Evolutionary conservation across 2,888 invertebrate species (phyloP).

Genomic region (Rapana venosa): DNA sequence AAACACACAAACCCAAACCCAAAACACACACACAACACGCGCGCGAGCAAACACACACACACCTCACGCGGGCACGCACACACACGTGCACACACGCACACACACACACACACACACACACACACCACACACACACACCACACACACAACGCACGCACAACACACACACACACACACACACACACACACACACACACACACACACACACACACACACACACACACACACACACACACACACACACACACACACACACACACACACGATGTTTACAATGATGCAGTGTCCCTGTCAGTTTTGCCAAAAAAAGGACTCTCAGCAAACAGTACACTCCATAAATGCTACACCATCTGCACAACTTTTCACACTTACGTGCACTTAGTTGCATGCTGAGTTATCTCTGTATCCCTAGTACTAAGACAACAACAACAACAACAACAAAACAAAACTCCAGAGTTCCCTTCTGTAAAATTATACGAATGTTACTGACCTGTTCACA

Average conservation of each 20-base stretch:
- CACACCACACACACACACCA: neutral
- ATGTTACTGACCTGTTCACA: too few species aligned
- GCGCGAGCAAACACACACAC: neutral
- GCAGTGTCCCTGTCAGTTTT: neutral
- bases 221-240: neutral
- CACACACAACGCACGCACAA: neutral
- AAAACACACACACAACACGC: neutral
- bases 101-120: neutral
- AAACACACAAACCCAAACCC: neutral
- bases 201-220: neutral
- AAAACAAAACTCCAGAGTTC: too few species aligned
- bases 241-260: neutral
- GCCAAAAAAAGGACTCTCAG: neutral
- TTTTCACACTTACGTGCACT: neutral
- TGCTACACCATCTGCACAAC: neutral
- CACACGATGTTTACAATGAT: too few species aligned
- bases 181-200: neutral
- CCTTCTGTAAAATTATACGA: too few species aligned
- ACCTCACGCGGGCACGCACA: neutral
- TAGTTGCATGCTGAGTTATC: too few species aligned
- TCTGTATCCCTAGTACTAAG: too few species aligned
- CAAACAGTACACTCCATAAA: neutral
- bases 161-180: neutral
- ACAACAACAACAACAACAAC: too few species aligned
- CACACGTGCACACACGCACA: neutral